A percentile compares a stretch with the other conserved stretches of the same genome.
phyloP scores from a whole-genome alignment of 2,113 vertebrate species.

The Phyllostomus hastatus region DNA sequence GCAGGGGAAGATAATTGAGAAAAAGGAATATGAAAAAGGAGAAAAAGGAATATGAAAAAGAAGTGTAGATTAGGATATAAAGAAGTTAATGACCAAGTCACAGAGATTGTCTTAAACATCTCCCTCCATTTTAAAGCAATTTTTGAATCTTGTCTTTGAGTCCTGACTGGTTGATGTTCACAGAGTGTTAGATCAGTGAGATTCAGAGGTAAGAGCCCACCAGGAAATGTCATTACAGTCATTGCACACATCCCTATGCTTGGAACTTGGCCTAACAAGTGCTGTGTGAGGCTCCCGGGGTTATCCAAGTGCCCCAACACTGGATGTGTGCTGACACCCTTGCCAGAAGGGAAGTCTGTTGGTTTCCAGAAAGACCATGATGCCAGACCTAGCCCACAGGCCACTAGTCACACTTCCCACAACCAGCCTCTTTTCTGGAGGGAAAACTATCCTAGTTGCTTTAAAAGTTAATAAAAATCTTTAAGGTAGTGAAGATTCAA shows the following conservation, averaged over 20 bases:
- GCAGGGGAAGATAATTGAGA: background rate
- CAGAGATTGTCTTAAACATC: slow-evolving; percentile 45
- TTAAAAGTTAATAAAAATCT: background rate
- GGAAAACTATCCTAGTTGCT: background rate
- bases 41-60: background rate
- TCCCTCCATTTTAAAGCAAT: slow-evolving; percentile 50
- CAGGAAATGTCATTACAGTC: slow-evolving; percentile 42
- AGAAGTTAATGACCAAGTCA: slow-evolving; percentile 1
- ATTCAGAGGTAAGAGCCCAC: slow-evolving; percentile 54
- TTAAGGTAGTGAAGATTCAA: background rate
- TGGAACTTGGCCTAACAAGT: slow-evolving; percentile 37
- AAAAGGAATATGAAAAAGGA: background rate
- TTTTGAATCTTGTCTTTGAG: slow-evolving; percentile 43
- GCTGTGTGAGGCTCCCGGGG: background rate
- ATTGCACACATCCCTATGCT: background rate
- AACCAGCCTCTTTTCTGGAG: background rate
- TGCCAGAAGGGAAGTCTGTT: background rate
- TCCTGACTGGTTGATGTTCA: slow-evolving; percentile 25
- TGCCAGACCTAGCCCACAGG: background rate
- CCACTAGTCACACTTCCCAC: background rate
- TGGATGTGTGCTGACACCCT: background rate
- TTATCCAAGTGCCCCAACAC: background rate
- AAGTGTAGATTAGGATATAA: background rate
- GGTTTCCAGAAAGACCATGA: background rate
- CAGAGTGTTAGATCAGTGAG: slow-evolving; percentile 46